Base-by-base conservation (phyloP, 1,140 invertebrate species). In the Pseudomyrmex dendroicus region DNA sequence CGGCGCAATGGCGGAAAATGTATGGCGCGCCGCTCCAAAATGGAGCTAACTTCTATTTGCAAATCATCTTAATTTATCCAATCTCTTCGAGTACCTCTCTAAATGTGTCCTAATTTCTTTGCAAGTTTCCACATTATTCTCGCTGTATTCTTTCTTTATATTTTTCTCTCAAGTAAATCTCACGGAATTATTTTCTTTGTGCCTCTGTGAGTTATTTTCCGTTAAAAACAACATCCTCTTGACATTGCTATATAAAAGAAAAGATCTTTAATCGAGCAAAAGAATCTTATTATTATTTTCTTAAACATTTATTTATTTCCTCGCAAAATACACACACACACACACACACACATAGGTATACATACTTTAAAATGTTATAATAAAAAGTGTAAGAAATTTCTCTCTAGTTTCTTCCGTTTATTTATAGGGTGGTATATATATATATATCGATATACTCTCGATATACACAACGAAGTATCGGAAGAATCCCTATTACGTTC, bases 401-500 rank as follows among this genome's bases (percentile, higher is more conserved):
- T 20, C 35, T 52, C 50, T 2, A 2, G 7, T 25, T 15, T 7
- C 10, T 13, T 62, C 15, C 56, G 13, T 61, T 44, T 62, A 52
- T 17, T 20, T 35, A 35, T 7, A 35, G 5, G 0, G 0, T 5
- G 35, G 5, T 20, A 20, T 20, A 20, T 20, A 20, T 20, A 20
- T 20, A 20, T 35, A n/a, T 12, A 12, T 1, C 3, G 10, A 25
- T n/a, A 20, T 13, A 15, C 13, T 20, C 59, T 62, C 35, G 50
- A 56, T 22, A 20, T n/a, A 2, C 12, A 17, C 66, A 5, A 74
- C 68, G 13, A 63, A 66, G n/a, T 80, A 80, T 80, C 76, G 64
- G 13, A 44, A 61, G 15, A 35, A 48, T 59, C 35, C 20, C 3
- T 35, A 61, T 35, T 57, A 57, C 20, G 66, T 74, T 15, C 76